A percentile compares a stretch with the other conserved stretches of the same genome.
phyloP scores from a whole-genome alignment of 2,888 invertebrate species.

The Nephrotoma appendiculata region DNA sequence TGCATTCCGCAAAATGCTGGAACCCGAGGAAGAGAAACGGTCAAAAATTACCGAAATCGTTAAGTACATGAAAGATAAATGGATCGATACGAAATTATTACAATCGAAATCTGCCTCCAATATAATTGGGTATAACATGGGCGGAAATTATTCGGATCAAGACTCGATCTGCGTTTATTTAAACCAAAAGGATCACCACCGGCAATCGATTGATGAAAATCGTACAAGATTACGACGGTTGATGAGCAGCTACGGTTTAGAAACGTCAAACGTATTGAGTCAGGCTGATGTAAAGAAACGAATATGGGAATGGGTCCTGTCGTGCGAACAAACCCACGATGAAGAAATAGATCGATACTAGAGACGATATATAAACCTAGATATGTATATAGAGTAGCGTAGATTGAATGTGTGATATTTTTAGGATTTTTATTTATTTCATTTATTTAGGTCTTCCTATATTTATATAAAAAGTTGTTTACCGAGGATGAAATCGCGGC shows the following conservation, averaged over 20 bases:
- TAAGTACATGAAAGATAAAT: constrained; percentile 45
- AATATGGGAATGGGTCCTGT: constrained; percentile 51
- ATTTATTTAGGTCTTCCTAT: not conserved
- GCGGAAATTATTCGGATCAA: constrained; percentile 26
- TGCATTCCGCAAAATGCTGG: constrained; percentile 53
- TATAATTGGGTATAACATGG: constrained; percentile 18
- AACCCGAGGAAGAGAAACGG: constrained; percentile 51
- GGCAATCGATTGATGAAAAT: constrained; percentile 37
- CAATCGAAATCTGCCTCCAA: constrained; percentile 37
- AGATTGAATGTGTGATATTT: not conserved
- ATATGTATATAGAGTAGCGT: not conserved
- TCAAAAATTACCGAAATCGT: constrained; percentile 41
- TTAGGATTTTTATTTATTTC: not conserved
- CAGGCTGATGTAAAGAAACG: constrained; percentile 43
- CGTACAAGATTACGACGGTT: constrained; percentile 38
- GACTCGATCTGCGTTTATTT: constrained; percentile 39
- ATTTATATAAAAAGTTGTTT: not conserved
- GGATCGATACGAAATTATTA: constrained; percentile 39
- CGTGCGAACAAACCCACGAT: constrained; percentile 34
- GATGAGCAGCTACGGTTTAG: constrained; percentile 45
- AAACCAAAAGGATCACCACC: constrained; percentile 34
- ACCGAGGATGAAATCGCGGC: not conserved
- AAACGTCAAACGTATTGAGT: constrained; percentile 39
- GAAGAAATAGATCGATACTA: constrained; percentile 19
- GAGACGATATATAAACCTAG: not conserved